phyloP scores from a whole-genome alignment of 2,797 vertebrate species.

The Atherinosoma microstoma region DNA sequence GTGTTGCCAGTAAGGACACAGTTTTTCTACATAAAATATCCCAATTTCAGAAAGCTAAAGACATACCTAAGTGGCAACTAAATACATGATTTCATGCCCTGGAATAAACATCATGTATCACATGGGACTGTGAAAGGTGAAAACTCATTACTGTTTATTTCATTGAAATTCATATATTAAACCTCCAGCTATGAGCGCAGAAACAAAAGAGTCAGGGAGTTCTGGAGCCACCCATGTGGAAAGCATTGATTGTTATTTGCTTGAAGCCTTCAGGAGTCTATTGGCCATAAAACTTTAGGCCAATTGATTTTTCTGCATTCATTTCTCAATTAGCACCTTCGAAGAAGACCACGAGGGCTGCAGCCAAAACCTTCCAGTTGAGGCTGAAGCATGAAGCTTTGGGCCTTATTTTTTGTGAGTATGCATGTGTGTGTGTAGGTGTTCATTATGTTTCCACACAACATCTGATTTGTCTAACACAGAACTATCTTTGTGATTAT shows the following conservation, averaged over 20 bases:
- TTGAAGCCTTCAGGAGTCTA: slow-evolving; percentile 77
- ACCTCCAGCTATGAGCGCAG: slow-evolving; percentile 77
- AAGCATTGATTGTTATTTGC: slow-evolving; percentile 78
- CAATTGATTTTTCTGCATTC: slow-evolving; percentile 85
- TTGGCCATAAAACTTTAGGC: slow-evolving; percentile 79
- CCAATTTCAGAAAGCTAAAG: slow-evolving; percentile 47
- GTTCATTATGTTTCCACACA: slow-evolving; percentile 8
- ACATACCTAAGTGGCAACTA: slow-evolving; percentile 60
- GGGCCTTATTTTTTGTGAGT: slow-evolving; percentile 50
- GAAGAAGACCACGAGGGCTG: slow-evolving; percentile 68
- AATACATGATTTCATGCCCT: slow-evolving; percentile 54
- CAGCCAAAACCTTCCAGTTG: slow-evolving; percentile 54
- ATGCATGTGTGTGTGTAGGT: slow-evolving; percentile 13
- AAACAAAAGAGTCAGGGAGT: slow-evolving; percentile 72
- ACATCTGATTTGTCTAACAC: slow-evolving; percentile 66
- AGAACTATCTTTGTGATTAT: slow-evolving; percentile 64
- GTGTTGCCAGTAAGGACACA: slow-evolving; percentile 51
- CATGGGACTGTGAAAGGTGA: slow-evolving; percentile 44
- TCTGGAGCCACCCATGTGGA: slow-evolving; percentile 73
- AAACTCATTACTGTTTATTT: slow-evolving; percentile 74
- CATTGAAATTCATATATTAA: slow-evolving; percentile 79
- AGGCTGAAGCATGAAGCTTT: slow-evolving; percentile 52
- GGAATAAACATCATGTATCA: slow-evolving; percentile 53
- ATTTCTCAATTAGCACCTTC: slow-evolving; percentile 83
- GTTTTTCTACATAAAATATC: slow-evolving; percentile 50